Evolutionary conservation across 2,113 vertebrate species (phyloP).

Genomic region (Triplophysa rosa): DNA sequence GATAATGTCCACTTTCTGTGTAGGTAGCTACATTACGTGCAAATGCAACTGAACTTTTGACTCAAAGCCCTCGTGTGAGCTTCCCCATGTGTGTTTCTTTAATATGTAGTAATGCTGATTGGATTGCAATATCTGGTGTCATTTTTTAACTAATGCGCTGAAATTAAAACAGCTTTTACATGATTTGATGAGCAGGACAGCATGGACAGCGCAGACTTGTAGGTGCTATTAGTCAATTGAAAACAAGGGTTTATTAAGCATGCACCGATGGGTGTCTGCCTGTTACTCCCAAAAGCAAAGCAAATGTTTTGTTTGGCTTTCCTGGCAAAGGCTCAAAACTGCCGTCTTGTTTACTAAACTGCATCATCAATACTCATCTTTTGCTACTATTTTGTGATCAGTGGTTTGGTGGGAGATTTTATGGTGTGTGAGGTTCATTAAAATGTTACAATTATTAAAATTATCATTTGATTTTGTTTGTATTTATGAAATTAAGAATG

Average conservation of each 20-base stretch:
- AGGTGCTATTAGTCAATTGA: conserved; percentile 24
- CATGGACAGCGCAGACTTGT: neutral
- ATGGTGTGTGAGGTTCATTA: too few species aligned
- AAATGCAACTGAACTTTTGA: too few species aligned
- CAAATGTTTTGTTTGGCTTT: neutral
- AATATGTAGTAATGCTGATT: neutral
- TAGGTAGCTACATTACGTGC: too few species aligned
- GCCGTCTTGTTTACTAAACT: neutral
- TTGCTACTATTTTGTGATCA: neutral
- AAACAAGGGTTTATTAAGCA: conserved; percentile 3
- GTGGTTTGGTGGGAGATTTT: neutral
- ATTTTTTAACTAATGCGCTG: neutral
- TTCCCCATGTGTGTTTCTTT: neutral
- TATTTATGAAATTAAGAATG: too few species aligned
- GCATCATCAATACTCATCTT: neutral
- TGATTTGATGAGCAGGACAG: conserved; percentile 21
- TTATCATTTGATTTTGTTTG: too few species aligned
- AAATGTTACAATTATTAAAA: too few species aligned
- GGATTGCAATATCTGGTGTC: neutral
- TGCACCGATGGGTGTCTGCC: neutral
- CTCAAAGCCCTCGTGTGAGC: neutral
- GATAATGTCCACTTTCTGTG: neutral
- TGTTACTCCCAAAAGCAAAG: neutral
- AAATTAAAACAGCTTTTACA: neutral
- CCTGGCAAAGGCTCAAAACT: neutral